Evolutionary conservation across 2,797 vertebrate genomes (phyloP), one percentile per base, ranked within the genome.

Genomic region (Podarcis siculus): DNA sequence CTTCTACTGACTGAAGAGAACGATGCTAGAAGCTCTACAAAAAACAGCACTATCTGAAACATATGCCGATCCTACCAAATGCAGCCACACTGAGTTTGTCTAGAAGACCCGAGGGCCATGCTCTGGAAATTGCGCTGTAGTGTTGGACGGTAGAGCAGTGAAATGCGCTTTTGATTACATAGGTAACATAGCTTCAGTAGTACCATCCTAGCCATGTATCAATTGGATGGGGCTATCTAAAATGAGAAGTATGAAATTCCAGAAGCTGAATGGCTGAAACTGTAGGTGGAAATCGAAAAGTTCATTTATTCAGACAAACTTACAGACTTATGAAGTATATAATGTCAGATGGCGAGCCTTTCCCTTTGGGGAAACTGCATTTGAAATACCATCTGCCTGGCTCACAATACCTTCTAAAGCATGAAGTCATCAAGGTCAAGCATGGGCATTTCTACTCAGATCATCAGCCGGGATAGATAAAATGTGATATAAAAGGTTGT

Each of bases 361-460:
- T 72, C 23, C 71, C 58, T 61, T 87, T 73, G 67, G 58, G 86
- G 35, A 79, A 87, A 79, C 55, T 79, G 49, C n/a, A 72, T 82
- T 79, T 87, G 49, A 90, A 90, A 87, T 86, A 66, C 75, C 85
- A 72, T 75, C 85, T 87, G 85, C 35, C 45, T 75, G 55, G 23
- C 39, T 84, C 39, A n/a, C 69, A 67, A 37, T 83, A 58, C 75
- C 73, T 80, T 75, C 4, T 39, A 71, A 87, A 23, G 39, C 75
- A 83, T 79, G 10, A 79, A 75, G 76, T 83, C 86, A 83, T 84
- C 58, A 80, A 55, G 55, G 76, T 67, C 67, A 81, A 35, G 37
- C 39, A 67, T 87, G 89, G 69, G 27, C 76, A 87, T 75, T 79
- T 87, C 66, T 42, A 72, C 61, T 80, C 73, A 76, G 35, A 86